phyloP scores from a whole-genome alignment of 92 coral and sea anemone species.

The Porites evermanni region DNA sequence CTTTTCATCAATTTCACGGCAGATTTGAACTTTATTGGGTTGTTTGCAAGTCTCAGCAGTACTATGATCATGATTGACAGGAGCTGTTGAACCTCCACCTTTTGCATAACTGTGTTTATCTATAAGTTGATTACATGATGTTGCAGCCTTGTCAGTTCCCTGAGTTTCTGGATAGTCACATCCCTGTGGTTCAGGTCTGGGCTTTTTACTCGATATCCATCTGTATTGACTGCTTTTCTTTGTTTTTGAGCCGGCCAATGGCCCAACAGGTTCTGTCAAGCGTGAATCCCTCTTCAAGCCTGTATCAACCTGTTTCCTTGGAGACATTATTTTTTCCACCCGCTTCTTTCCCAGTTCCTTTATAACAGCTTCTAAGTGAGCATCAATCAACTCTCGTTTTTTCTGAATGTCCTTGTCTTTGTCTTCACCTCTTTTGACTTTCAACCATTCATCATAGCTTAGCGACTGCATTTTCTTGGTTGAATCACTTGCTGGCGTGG shows the following conservation, averaged over 20 bases:
- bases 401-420: conserved; percentile 65
- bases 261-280: conserved; percentile 20
- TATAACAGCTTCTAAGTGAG: conserved; percentile 79
- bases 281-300: conserved; percentile 65
- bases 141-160: conserved; percentile 19
- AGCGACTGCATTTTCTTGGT: conserved; percentile 68
- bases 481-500: background rate
- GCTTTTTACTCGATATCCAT: conserved; percentile 58
- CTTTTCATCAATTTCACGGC: conserved; percentile 59
- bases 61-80: background rate
- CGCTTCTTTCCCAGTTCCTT: conserved; percentile 83
- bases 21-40: conserved; percentile 4
- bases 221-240: conserved; percentile 52
- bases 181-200: conserved; percentile 89
- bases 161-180: conserved; percentile 73
- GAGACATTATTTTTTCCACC: conserved; percentile 73
- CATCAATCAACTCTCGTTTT: conserved; percentile 79
- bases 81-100: background rate
- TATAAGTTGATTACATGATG: background rate
- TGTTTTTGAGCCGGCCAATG: background rate
- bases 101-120: background rate
- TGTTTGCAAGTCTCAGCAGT: background rate
- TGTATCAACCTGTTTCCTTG: conserved; percentile 80
- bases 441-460: conserved; percentile 87
- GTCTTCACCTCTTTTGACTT: conserved; percentile 74